phyloP scores from a whole-genome alignment of 1,140 invertebrate species.

The Papilio polytes region DNA sequence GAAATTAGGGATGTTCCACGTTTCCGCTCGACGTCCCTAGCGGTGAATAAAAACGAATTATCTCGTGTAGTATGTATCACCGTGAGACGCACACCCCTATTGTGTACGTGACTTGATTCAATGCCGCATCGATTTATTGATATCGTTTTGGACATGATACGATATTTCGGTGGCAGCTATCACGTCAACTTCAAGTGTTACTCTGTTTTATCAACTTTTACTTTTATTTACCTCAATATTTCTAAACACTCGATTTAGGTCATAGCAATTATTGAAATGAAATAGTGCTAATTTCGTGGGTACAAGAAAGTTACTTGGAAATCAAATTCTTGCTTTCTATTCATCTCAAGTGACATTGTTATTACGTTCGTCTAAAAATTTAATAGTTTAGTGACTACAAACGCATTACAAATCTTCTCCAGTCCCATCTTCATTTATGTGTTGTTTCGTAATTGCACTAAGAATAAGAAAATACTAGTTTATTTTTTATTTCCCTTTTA shows the following conservation, averaged over 20 bases:
- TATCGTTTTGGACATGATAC: constrained; percentile 42
- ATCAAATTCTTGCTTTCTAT: no score
- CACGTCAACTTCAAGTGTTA: background rate
- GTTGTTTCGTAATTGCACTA: background rate
- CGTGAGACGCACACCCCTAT: constrained; percentile 4
- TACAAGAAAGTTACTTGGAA: no score
- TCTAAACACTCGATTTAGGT: no score
- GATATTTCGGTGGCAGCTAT: background rate
- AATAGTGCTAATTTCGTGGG: no score
- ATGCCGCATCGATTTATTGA: constrained; percentile 49
- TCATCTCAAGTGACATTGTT: no score
- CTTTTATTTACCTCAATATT: constrained; percentile 28
- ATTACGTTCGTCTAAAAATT: no score
- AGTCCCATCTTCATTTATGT: background rate
- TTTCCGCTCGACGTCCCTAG: constrained; percentile 37
- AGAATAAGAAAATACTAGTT: background rate
- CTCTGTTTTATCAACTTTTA: background rate
- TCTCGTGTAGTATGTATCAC: constrained; percentile 33
- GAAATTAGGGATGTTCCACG: constrained; percentile 44
- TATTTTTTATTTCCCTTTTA: background rate
- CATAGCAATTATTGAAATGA: no score
- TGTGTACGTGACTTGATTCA: constrained; percentile 50
- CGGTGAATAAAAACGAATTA: constrained; percentile 41
- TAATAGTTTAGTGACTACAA: no score
- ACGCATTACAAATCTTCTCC: no score